Conservation (phyloP, 2,888 invertebrate species). For the Coelopa pilipes region DNA sequence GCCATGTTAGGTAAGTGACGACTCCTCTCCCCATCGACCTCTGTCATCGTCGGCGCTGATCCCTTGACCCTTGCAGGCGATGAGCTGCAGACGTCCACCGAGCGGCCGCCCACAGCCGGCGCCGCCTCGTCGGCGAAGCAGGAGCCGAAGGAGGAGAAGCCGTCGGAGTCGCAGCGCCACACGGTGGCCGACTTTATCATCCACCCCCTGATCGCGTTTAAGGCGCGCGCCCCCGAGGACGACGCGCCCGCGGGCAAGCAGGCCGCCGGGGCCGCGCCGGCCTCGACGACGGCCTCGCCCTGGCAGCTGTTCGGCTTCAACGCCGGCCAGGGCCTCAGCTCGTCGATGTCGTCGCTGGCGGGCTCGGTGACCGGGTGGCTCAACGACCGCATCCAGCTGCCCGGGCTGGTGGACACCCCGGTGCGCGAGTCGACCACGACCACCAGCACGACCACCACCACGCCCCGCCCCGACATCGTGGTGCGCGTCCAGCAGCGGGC, state of each 20-base stretch:
- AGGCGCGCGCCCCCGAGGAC: slow-evolving; percentile 52
- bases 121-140: background rate
- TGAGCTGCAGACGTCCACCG: slow-evolving; percentile 48
- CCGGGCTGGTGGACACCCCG: slow-evolving; percentile 55
- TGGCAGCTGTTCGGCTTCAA: slow-evolving; percentile 57
- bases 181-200: slow-evolving; percentile 61
- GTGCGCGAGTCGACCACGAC: slow-evolving; percentile 47
- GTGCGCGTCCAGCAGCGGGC: slow-evolving; percentile 54
- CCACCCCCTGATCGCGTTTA: slow-evolving; percentile 59
- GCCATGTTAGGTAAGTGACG: slow-evolving; percentile 54
- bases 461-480: slow-evolving; percentile 57
- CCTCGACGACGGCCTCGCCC: slow-evolving; percentile 42
- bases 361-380: slow-evolving; percentile 62
- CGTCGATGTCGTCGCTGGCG: slow-evolving; percentile 53
- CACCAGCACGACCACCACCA: slow-evolving; percentile 41
- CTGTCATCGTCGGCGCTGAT: background rate
- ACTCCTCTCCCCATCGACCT: too few relatives aligned
- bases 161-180: slow-evolving; percentile 47
- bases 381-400: slow-evolving; percentile 56
- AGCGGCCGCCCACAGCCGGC: slow-evolving; percentile 46
- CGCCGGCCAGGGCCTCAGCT: slow-evolving; percentile 57
- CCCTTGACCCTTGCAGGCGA: slow-evolving; percentile 18
- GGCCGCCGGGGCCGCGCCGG: slow-evolving; percentile 40
- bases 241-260: slow-evolving; percentile 41
- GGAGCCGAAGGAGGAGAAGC: background rate